Evolutionary conservation across 1,140 invertebrate species (phyloP), one percentile per base, ranked within the genome.

Genomic region (Drepana arcuata): DNA sequence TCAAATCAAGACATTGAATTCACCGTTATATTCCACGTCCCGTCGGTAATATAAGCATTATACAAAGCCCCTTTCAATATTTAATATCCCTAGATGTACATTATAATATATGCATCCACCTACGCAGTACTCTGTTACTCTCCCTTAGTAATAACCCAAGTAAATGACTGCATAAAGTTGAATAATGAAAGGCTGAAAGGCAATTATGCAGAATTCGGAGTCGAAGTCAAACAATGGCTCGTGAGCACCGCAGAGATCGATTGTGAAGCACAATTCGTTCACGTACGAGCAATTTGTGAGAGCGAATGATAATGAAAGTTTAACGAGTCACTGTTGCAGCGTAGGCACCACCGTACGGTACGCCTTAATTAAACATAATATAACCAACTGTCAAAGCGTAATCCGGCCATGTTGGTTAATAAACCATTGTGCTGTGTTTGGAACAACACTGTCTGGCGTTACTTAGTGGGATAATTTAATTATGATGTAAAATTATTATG

Each of bases 111-210:
- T 81, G 72, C 73, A 81, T 71, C 62, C 69, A 78, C 65, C 73
- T 68, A 81, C 72, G 66, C 71, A 63, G 73, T 59, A 67, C 61
- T 69, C 64, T 61, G 50, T 46, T 57, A 62, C 68, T 71, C 61
- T 66, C 74, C 65, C 71, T 79, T 66, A 59, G 65, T 73, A 71
- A 78, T 81, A 75, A 75, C 67, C 66, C 72, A 73, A 79, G 74
- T 74, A 79, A 79, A 82, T 75, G 74, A 72, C 73, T 78, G 73
- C 72, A 79, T 75, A 78, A 78, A 79, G 78, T 72, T 75, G 71
- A 75, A 79, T 79, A 82, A 79, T 82, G 74, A 79, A 79, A 78
- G 70, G 50, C 70, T 79, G 70, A 77, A 82, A 82, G 78, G 73
- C 74, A 82, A 82, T 82, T 82, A 82, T 64, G 69, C 71, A 72